Conservation (phyloP, 2,113 vertebrate genomes). For the Nansenia antarctica region DNA sequence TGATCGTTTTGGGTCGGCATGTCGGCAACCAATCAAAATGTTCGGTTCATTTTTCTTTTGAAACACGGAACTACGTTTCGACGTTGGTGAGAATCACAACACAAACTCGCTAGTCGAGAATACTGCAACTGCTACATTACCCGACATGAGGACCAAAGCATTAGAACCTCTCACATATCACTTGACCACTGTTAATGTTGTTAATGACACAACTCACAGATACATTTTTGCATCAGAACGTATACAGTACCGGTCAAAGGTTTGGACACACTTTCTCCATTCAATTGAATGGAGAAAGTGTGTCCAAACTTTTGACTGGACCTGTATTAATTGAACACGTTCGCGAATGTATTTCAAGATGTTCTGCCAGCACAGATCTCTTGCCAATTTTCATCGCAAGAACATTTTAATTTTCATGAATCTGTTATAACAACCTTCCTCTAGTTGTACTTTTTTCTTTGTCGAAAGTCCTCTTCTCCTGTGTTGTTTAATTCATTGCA, state of each 20-base stretch:
- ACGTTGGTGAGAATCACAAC: no score
- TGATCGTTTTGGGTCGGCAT: no score
- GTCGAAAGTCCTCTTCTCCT: slow-evolving; percentile 5
- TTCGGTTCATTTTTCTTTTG: background rate
- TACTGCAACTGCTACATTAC: no score
- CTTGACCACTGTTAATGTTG: no score
- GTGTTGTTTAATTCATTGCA: slow-evolving; percentile 61
- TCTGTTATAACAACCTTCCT: slow-evolving; percentile 19
- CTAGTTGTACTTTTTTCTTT: slow-evolving; percentile 23
- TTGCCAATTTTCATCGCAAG: background rate
- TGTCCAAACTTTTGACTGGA: background rate
- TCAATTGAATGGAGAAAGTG: background rate
- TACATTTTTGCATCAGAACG: no score
- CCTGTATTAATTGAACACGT: background rate
- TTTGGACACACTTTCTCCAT: no score
- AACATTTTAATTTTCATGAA: background rate
- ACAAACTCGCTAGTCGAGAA: background rate
- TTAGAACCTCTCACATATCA: no score
- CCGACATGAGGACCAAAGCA: no score
- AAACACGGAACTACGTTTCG: background rate
- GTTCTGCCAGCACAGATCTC: background rate
- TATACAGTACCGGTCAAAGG: no score
- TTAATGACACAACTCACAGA: no score
- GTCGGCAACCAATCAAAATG: no score
- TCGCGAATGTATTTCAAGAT: background rate